Conservation (phyloP, 1,140 invertebrate genomes). For the Drosophila sturtevanti region DNA sequence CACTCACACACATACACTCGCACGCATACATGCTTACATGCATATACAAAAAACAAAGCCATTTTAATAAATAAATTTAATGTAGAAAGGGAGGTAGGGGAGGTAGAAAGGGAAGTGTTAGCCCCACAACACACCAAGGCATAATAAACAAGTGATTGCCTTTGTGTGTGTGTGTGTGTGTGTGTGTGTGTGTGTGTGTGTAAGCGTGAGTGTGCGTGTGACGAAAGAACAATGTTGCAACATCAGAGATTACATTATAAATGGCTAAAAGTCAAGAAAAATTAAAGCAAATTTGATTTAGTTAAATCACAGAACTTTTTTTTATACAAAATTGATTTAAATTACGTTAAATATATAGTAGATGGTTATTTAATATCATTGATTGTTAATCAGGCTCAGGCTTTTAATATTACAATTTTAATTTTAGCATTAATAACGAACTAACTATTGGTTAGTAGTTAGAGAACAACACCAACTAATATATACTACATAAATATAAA, state of each 20-base stretch:
- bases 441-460: too few relatives aligned
- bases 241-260: not conserved
- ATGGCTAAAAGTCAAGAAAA: not conserved
- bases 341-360: too few relatives aligned
- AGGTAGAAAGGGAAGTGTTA: not conserved
- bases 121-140: conserved; percentile 7
- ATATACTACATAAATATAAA: too few relatives aligned
- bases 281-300: not conserved
- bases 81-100: conserved; percentile 16
- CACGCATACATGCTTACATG: conserved; percentile 7
- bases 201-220: too few relatives aligned
- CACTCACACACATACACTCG: not conserved
- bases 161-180: not conserved
- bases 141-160: conserved; percentile 16
- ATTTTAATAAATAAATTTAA: conserved; percentile 68
- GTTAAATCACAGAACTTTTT: not conserved
- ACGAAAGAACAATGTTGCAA: not conserved
- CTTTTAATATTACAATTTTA: too few relatives aligned
- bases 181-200: too few relatives aligned
- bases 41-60: conserved; percentile 47
- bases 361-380: too few relatives aligned
- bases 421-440: too few relatives aligned
- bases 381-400: too few relatives aligned
- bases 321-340: too few relatives aligned
- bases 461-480: too few relatives aligned